Conservation (phyloP, 2,113 vertebrate species). For the Prietella phreatophila region DNA sequence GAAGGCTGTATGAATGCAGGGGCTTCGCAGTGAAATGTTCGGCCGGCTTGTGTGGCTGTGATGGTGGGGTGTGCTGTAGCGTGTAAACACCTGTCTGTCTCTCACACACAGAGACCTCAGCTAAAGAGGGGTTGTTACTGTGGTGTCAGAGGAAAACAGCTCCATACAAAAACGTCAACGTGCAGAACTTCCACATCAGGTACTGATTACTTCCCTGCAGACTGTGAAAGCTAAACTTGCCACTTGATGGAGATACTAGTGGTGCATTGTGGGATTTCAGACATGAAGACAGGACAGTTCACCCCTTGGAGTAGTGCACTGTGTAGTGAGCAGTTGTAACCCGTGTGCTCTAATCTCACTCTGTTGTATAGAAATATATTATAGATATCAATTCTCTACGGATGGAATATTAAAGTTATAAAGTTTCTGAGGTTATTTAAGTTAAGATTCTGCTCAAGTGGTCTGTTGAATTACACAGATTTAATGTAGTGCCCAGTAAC, state of each 20-base stretch:
- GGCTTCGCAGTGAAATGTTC: background rate
- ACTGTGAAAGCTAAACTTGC: background rate
- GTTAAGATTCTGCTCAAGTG: background rate
- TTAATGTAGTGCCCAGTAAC: background rate
- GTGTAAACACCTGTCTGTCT: background rate
- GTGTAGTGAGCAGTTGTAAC: background rate
- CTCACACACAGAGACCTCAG: conserved; percentile 83
- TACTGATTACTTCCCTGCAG: background rate
- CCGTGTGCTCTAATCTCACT: background rate
- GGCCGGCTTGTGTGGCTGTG: background rate
- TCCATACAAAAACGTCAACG: conserved; percentile 95
- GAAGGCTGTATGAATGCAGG: too few species aligned
- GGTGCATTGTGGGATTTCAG: background rate
- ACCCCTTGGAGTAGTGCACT: background rate
- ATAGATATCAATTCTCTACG: background rate
- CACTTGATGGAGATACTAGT: background rate
- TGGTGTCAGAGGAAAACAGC: conserved; percentile 97
- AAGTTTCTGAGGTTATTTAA: background rate
- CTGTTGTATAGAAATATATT: too few species aligned
- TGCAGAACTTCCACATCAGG: conserved; percentile 99
- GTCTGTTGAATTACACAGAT: background rate
- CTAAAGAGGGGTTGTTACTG: conserved; percentile 89
- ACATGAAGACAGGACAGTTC: background rate
- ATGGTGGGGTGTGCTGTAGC: too few species aligned
- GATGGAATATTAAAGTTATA: background rate